phyloP scores from a whole-genome alignment of 2,113 vertebrate species.

The Cyprinodon brontotheroides region DNA sequence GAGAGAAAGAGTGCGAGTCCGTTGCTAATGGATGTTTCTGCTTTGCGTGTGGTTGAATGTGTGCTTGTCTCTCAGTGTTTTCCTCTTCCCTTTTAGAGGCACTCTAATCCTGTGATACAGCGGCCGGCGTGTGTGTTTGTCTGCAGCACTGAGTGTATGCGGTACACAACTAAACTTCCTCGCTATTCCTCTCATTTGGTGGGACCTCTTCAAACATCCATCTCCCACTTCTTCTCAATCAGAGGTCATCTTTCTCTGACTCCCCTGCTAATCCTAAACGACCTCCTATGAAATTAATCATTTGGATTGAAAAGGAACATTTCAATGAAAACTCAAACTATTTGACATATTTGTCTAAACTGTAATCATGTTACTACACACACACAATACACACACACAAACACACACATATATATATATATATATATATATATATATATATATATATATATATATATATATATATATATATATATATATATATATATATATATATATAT shows the following conservation, averaged over 20 bases:
- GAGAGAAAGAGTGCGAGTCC: constrained; percentile 31
- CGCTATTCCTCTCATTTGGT: background rate
- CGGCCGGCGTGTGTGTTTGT: constrained; percentile 22
- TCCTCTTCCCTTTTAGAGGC: constrained; percentile 36
- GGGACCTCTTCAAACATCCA: background rate
- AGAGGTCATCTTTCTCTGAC: background rate
- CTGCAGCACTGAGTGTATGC: constrained; percentile 9
- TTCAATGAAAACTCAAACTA: too few relatives aligned
- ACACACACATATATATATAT: too few relatives aligned
- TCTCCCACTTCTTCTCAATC: background rate
- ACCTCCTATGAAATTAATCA: too few relatives aligned
- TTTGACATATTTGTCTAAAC: too few relatives aligned
- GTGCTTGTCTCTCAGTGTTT: constrained; percentile 44
- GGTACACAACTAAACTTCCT: constrained; percentile 19
- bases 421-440: too few relatives aligned
- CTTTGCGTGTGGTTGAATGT: constrained; percentile 56
- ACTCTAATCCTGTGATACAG: constrained; percentile 59
- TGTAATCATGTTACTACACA: too few relatives aligned
- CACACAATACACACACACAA: too few relatives aligned
- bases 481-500: too few relatives aligned
- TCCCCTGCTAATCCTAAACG: background rate
- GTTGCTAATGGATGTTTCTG: constrained; percentile 69
- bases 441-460: too few relatives aligned
- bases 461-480: too few relatives aligned
- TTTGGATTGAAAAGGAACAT: too few relatives aligned